Evolutionary conservation across 2,113 vertebrate genomes (phyloP).

Genomic region (Chaenocephalus aceratus): DNA sequence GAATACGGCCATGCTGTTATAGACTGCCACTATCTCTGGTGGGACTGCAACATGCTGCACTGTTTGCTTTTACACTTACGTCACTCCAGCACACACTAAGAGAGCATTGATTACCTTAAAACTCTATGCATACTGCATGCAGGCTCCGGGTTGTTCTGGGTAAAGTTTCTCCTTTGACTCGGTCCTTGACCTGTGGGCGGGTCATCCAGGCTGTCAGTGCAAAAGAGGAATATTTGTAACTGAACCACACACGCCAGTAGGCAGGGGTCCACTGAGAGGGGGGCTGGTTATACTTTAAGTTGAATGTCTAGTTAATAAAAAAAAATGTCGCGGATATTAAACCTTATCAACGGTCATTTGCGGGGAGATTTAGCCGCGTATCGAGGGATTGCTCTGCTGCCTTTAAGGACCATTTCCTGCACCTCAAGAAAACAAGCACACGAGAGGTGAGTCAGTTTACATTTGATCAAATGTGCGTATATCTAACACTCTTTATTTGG

Average conservation of each 20-base stretch:
- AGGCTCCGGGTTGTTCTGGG: background rate
- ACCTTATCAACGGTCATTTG: constrained; percentile 46
- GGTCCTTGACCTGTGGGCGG: constrained; percentile 55
- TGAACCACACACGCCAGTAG: background rate
- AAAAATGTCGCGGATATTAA: constrained; percentile 73
- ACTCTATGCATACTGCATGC: too few species aligned
- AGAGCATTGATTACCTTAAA: too few species aligned
- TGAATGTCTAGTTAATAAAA: background rate
- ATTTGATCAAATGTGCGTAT: background rate
- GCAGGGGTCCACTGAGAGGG: constrained; percentile 13
- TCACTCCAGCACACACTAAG: too few species aligned
- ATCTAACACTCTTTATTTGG: background rate
- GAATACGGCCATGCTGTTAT: too few species aligned
- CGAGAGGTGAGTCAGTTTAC: constrained; percentile 65
- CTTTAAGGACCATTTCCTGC: constrained; percentile 65
- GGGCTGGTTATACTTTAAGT: constrained; percentile 4
- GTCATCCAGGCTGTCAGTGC: constrained; percentile 7
- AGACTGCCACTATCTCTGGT: background rate
- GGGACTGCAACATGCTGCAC: background rate
- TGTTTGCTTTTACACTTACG: background rate
- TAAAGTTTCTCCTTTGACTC: constrained; percentile 41
- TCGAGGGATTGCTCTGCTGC: constrained; percentile 8
- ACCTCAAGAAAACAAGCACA: constrained; percentile 51
- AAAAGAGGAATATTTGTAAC: constrained; percentile 29
- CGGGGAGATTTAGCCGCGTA: constrained; percentile 44